Conservation (phyloP, 2,888 invertebrate genomes). For the Syrista parreyssii region DNA sequence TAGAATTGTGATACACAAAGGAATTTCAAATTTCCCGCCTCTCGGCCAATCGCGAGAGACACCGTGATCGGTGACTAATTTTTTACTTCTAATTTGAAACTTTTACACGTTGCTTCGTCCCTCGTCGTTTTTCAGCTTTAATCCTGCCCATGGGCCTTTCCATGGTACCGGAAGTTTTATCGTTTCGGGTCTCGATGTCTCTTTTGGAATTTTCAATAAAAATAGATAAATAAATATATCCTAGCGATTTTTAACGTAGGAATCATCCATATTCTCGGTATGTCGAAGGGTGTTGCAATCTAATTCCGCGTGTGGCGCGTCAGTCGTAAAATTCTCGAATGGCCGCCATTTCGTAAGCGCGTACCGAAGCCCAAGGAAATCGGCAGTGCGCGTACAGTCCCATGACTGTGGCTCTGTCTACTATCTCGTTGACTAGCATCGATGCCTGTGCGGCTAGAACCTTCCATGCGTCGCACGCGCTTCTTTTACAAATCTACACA, state of each 20-base stretch:
- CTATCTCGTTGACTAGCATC: constrained; percentile 7
- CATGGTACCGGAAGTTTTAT: not conserved
- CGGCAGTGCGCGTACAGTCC: not conserved
- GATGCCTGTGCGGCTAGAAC: constrained; percentile 2
- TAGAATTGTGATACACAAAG: not conserved
- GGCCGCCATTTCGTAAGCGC: not conserved
- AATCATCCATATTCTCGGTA: not conserved
- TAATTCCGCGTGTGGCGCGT: not conserved
- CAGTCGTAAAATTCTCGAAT: not conserved
- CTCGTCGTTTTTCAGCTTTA: not conserved
- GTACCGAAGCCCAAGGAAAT: not conserved
- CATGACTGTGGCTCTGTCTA: constrained; percentile 4
- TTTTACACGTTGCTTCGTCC: not conserved
- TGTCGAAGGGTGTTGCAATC: not conserved
- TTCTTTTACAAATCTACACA: constrained; percentile 43
- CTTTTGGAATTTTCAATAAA: not conserved
- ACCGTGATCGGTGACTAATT: not conserved
- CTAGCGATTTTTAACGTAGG: not conserved
- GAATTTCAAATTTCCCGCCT: not conserved
- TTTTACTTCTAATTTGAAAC: not conserved
- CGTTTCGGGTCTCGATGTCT: not conserved
- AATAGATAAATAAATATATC: not conserved
- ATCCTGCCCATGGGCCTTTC: not conserved
- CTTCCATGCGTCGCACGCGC: constrained; percentile 7
- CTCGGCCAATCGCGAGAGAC: not conserved